phyloP scores from a whole-genome alignment of 92 coral and sea anemone genomes.

The Montipora capitata region DNA sequence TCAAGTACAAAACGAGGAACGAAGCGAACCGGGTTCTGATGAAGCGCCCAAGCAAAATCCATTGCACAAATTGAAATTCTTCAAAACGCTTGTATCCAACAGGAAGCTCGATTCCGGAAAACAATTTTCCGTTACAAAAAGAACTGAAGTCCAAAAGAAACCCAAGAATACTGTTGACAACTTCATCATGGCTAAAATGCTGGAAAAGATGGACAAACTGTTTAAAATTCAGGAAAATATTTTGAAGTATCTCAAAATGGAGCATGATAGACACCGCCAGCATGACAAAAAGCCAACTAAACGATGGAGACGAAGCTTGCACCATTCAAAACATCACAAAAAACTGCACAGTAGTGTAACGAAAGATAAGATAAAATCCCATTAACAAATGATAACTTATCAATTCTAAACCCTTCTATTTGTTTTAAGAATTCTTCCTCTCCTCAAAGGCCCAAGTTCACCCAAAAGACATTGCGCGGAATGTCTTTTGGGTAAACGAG shows the following conservation, averaged over 20 bases:
- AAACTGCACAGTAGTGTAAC: background rate
- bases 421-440: no score
- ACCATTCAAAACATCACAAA: constrained; percentile 34
- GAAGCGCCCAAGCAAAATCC: background rate
- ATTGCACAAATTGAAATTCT: constrained; percentile 14
- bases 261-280: constrained; percentile 36
- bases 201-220: constrained; percentile 77
- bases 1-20: background rate
- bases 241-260: constrained; percentile 67
- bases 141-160: constrained; percentile 18
- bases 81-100: constrained; percentile 36
- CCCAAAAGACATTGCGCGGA: background rate
- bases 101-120: constrained; percentile 37
- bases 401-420: no score
- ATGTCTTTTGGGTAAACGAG: no score
- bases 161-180: constrained; percentile 10
- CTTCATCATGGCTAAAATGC: constrained; percentile 49
- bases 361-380: constrained; percentile 1
- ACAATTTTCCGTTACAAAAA: constrained; percentile 8
- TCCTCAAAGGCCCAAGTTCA: no score
- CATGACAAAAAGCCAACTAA: background rate
- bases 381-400: background rate
- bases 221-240: constrained; percentile 81
- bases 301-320: constrained; percentile 58
- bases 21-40: background rate